These are phyloP conservation scores for Austrolebias charrua DNA, from an alignment of 2,797 vertebrate species.

Conservation along the genomic window DNA sequence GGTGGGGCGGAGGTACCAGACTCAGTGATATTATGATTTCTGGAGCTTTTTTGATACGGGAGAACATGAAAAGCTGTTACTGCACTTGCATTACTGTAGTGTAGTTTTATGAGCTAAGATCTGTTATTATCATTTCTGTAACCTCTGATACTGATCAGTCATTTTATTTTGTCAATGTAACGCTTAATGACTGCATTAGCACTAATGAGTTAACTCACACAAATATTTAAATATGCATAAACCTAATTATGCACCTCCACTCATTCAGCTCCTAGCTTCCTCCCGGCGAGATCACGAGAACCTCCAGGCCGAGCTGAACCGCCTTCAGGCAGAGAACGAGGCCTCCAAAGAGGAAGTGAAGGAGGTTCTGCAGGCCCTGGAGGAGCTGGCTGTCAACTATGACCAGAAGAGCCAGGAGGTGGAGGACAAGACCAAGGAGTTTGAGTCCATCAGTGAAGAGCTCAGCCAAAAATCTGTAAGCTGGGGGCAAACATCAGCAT, in stretches of 20 bases:
- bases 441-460: constrained; percentile 92
- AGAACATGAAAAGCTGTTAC: not conserved
- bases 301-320: constrained; percentile 91
- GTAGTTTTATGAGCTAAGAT: not conserved
- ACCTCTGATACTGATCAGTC: not conserved
- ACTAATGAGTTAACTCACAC: not conserved
- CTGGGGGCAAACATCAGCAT: not conserved
- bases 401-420: constrained; percentile 99
- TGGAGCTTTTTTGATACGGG: not conserved
- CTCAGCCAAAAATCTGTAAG: constrained; percentile 95
- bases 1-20: not conserved
- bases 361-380: constrained; percentile 94
- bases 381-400: constrained; percentile 96
- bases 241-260: not conserved
- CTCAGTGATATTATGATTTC: not conserved
- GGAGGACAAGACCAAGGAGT: constrained; percentile 95
- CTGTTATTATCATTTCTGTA: no score
- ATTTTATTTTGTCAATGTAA: no score
- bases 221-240: no score
- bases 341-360: constrained; percentile 98
- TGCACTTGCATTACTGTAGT: not conserved
- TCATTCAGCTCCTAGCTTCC: constrained; percentile 86
- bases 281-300: constrained; percentile 95
- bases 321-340: constrained; percentile 94
- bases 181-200: not conserved